phyloP scores from a whole-genome alignment of 2,888 invertebrate species.

The Scaptomyza cyrtandrae region DNA sequence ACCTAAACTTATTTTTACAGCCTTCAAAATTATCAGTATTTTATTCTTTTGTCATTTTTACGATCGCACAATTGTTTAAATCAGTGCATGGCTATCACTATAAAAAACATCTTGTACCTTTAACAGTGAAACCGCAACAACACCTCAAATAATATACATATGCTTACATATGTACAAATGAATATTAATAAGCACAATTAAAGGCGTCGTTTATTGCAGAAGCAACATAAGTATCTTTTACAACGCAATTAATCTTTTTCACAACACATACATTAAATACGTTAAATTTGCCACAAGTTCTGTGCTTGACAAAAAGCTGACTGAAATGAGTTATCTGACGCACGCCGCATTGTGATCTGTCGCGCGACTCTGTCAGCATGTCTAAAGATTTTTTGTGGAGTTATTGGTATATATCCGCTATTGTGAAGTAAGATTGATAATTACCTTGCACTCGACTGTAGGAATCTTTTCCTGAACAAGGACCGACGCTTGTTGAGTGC shows the following conservation, averaged over 20 bases:
- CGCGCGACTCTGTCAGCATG: background rate
- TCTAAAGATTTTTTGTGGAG: background rate
- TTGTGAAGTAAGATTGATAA: conserved; percentile 9
- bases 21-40: too few species aligned
- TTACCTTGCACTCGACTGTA: conserved; percentile 84
- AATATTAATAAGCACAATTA: background rate
- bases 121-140: conserved; percentile 11
- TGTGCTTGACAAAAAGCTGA: conserved; percentile 48
- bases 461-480: conserved; percentile 80
- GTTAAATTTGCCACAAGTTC: conserved; percentile 10
- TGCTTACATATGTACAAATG: background rate
- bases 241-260: conserved; percentile 23
- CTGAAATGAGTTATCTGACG: conserved; percentile 20
- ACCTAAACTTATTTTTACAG: background rate
- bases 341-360: conserved; percentile 10
- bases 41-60: background rate
- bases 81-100: background rate
- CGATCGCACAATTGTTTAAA: conserved; percentile 7
- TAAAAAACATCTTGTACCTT: conserved; percentile 23
- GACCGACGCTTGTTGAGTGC: conserved; percentile 63
- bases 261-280: conserved; percentile 8
- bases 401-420: background rate
- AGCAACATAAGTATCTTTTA: conserved; percentile 47
- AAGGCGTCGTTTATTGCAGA: conserved; percentile 25
- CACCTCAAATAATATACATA: background rate